phyloP scores from a whole-genome alignment of 1,140 invertebrate species.

The Drosophila tropicalis region DNA sequence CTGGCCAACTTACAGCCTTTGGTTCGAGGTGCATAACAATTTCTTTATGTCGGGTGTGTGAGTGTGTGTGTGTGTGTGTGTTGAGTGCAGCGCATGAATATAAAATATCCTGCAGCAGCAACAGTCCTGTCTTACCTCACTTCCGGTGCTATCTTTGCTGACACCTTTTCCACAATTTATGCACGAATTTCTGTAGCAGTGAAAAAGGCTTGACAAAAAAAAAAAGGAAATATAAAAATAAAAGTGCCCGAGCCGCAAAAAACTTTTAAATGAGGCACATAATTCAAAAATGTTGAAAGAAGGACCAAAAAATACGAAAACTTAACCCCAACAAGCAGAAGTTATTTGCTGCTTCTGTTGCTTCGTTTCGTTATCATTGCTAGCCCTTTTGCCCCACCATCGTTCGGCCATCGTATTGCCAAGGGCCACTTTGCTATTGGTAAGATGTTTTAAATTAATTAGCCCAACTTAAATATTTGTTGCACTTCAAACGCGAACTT shows the following conservation, averaged over 20 bases:
- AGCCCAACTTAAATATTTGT: constrained; percentile 75
- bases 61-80: constrained; percentile 1
- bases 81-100: constrained; percentile 64
- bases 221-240: not conserved
- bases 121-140: constrained; percentile 35
- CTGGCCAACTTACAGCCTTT: constrained; percentile 56
- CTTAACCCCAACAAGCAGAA: constrained; percentile 12
- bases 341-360: constrained; percentile 1
- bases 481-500: constrained; percentile 73
- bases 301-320: constrained; percentile 21
- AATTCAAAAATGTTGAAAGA: constrained; percentile 66
- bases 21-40: constrained; percentile 62
- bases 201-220: constrained; percentile 43
- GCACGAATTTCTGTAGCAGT: constrained; percentile 51
- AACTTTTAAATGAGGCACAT: constrained; percentile 78
- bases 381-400: not conserved
- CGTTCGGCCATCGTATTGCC: not conserved
- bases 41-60: constrained; percentile 21
- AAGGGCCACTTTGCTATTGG: constrained; percentile 36
- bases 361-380: constrained; percentile 9
- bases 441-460: constrained; percentile 74
- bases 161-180: constrained; percentile 77
- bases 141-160: constrained; percentile 62
- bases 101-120: constrained; percentile 62
- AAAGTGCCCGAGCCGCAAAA: constrained; percentile 45